Evolutionary conservation across 2,113 vertebrate species (phyloP).

Genomic region (Toxostoma redivivum): DNA sequence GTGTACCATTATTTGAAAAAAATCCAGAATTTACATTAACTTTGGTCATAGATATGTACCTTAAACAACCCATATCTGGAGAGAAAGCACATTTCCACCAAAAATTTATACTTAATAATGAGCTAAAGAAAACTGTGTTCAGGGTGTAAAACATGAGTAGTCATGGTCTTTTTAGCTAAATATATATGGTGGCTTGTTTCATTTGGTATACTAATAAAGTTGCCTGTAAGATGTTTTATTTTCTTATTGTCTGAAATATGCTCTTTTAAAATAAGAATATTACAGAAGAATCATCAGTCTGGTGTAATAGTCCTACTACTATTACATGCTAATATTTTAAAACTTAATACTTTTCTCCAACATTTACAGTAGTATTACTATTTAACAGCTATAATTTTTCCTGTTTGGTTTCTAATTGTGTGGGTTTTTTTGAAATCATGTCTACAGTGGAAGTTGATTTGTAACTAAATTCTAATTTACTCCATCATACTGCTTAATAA

Average conservation of each 20-base stretch:
- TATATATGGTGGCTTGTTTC: not conserved
- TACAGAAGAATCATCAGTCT: not conserved
- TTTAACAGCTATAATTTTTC: not conserved
- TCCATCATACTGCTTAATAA: not conserved
- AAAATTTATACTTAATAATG: not conserved
- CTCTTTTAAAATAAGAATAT: not conserved
- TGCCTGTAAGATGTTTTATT: not conserved
- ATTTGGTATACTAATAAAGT: not conserved
- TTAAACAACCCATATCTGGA: not conserved
- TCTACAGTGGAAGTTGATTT: not conserved
- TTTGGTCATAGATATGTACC: not conserved
- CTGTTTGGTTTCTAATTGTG: not conserved
- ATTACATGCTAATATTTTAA: not conserved
- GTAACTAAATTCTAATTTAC: not conserved
- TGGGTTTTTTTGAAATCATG: not conserved
- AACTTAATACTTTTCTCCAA: not conserved
- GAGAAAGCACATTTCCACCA: not conserved
- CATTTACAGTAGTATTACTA: not conserved
- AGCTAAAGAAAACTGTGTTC: not conserved
- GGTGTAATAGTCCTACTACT: not conserved
- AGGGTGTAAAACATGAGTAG: not conserved
- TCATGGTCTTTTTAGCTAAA: not conserved
- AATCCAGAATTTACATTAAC: not conserved
- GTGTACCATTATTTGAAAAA: not conserved
- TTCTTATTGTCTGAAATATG: not conserved